Evolutionary conservation across 2,888 invertebrate genomes (phyloP), one percentile per base, ranked within the genome.

Genomic region (Eucera pruinosa): DNA sequence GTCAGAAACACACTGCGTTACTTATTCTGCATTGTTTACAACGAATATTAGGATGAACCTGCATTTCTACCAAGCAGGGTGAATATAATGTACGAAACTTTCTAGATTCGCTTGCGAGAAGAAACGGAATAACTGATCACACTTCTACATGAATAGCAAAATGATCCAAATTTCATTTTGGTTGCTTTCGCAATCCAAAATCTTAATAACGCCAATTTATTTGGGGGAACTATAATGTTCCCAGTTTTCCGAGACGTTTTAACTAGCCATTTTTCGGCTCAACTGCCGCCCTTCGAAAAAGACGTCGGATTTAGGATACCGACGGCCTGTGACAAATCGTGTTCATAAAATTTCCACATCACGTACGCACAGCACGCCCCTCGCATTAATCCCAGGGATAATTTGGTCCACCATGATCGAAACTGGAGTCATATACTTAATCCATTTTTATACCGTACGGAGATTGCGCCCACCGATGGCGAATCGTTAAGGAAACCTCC

Each of bases 331-430:
- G 72, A 67, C 76, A 65, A 61, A 82, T 84, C 45, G 54, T 30
- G 66, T 74, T 64, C 64, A 69, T 84, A 74, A 84, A 78, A 80
- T 82, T 80, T 82, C 80, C 30, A 62, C 64, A 69, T 57, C 80
- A 82, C 74, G 71, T 75, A 72, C 52, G 33, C 58, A 18, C 47
- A 18, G 70, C 52, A 66, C 68, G 73, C 62, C 68, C 39, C 48
- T 23, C 55, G 77, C 83, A 85, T 83, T 77, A 81, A 79, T 81
- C 72, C 74, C 65, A 25, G 43, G 69, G 74, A 85, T 85, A 85
- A 85, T 84, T 84, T 71, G 81, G 83, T 85, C 78, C 72, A 48
- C 39, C 67, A 25, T 30, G 47, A 69, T 79, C 80, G 70, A 68
- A 43, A 58, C 54, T 50, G 54, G 18, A 62, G 50, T 58, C 67